phyloP scores from a whole-genome alignment of 2,888 invertebrate genomes.

The Sesia apiformis region DNA sequence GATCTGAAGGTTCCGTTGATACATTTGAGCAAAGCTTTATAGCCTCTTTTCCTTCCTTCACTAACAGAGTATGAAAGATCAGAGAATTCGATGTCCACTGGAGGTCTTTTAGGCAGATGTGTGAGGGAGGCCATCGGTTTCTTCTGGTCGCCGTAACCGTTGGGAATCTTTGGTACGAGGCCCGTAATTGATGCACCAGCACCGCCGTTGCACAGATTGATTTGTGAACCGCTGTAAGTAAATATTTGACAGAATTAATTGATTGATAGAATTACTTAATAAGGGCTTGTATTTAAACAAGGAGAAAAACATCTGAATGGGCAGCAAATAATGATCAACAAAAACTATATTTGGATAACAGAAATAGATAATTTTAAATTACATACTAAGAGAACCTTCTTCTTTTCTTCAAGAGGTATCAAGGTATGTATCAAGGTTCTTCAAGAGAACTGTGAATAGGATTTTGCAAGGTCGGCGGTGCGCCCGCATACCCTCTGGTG shows the following conservation, averaged over 20 bases:
- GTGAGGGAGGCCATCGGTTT: constrained; percentile 84
- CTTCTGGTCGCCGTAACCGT: constrained; percentile 81
- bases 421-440: too few species aligned
- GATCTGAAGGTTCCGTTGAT: constrained; percentile 92
- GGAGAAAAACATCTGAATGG: too few species aligned
- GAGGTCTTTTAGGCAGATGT: constrained; percentile 88
- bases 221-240: constrained; percentile 80
- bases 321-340: too few species aligned
- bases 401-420: too few species aligned
- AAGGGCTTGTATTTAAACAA: too few species aligned
- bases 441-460: too few species aligned
- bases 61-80: constrained; percentile 92
- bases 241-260: constrained; percentile 1
- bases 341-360: too few species aligned
- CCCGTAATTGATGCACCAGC: constrained; percentile 61
- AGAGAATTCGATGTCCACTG: constrained; percentile 92
- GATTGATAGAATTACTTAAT: too few species aligned
- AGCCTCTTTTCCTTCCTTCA: constrained; percentile 85
- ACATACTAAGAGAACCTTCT: too few species aligned
- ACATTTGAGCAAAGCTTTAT: constrained; percentile 90
- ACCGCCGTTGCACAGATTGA: constrained; percentile 82
- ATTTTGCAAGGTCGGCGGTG: too few species aligned
- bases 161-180: constrained; percentile 82
- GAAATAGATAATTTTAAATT: too few species aligned
- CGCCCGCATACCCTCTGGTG: too few species aligned